Conservation (phyloP, 2,113 vertebrate genomes). For the Amblyornis subalaris region DNA sequence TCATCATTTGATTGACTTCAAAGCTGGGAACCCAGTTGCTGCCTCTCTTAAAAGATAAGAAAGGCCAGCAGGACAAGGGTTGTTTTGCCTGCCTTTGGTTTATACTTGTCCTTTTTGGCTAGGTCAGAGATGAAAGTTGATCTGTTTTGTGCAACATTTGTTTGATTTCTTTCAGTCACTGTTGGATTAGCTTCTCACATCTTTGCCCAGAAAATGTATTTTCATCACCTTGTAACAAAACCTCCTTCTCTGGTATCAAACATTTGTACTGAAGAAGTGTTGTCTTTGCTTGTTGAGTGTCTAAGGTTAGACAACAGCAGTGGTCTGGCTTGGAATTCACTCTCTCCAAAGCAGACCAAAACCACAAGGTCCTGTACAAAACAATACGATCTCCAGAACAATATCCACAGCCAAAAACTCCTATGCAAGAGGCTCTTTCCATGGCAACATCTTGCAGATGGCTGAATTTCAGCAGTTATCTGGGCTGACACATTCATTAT, state of each 20-base stretch:
- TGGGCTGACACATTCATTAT: neutral
- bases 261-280: neutral
- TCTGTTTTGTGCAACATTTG: neutral
- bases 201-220: slow-evolving; percentile 9
- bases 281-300: neutral
- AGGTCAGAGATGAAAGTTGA: slow-evolving; percentile 24
- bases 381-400: neutral
- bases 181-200: slow-evolving; percentile 8
- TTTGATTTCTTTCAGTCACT: slow-evolving; percentile 14
- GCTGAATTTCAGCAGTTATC: slow-evolving; percentile 1
- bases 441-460: neutral
- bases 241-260: neutral
- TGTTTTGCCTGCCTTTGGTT: slow-evolving; percentile 26
- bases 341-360: neutral
- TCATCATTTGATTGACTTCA: slow-evolving; percentile 26
- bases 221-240: slow-evolving; percentile 13
- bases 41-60: slow-evolving; percentile 7
- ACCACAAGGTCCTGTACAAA: neutral
- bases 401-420: neutral
- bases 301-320: neutral
- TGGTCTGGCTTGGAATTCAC: neutral
- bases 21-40: neutral
- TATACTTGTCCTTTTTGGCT: neutral
- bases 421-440: neutral
- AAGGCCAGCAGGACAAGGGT: neutral